Conservation (phyloP, 2,113 vertebrate species). For the Talpa occidentalis region DNA sequence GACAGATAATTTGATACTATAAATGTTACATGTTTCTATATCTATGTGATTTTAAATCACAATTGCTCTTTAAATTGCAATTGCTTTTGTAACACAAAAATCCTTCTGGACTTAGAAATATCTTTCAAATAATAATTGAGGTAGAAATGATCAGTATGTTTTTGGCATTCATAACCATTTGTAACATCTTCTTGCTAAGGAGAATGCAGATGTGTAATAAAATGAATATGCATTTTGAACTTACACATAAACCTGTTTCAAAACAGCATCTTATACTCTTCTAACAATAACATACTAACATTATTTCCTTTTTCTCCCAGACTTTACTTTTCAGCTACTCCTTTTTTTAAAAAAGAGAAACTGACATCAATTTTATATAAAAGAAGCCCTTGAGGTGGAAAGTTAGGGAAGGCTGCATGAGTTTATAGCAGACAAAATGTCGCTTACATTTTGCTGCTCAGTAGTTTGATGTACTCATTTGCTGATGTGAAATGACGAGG, state of each 20-base stretch:
- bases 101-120: slow-evolving; percentile 31
- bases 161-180: not conserved
- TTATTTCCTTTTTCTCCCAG: slow-evolving; percentile 55
- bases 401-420: slow-evolving; percentile 85
- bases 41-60: slow-evolving; percentile 46
- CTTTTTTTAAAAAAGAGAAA: slow-evolving; percentile 66
- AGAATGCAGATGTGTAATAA: slow-evolving; percentile 7
- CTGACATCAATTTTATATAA: slow-evolving; percentile 88
- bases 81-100: slow-evolving; percentile 36
- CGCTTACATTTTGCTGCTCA: slow-evolving; percentile 90
- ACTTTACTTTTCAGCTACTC: slow-evolving; percentile 61
- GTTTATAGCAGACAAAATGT: slow-evolving; percentile 88
- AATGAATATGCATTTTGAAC: slow-evolving; percentile 3
- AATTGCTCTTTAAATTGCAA: slow-evolving; percentile 24
- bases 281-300: not conserved
- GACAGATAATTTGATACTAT: not conserved
- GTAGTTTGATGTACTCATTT: slow-evolving; percentile 92
- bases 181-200: not conserved
- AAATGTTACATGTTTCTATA: not conserved
- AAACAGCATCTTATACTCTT: slow-evolving; percentile 28
- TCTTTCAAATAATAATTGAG: slow-evolving; percentile 42
- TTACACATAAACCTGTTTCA: slow-evolving; percentile 10
- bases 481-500: slow-evolving; percentile 90
- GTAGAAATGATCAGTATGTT: slow-evolving; percentile 20
- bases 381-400: slow-evolving; percentile 89